Conservation (phyloP, 2,888 invertebrate genomes). For the Fragum sueziense region DNA sequence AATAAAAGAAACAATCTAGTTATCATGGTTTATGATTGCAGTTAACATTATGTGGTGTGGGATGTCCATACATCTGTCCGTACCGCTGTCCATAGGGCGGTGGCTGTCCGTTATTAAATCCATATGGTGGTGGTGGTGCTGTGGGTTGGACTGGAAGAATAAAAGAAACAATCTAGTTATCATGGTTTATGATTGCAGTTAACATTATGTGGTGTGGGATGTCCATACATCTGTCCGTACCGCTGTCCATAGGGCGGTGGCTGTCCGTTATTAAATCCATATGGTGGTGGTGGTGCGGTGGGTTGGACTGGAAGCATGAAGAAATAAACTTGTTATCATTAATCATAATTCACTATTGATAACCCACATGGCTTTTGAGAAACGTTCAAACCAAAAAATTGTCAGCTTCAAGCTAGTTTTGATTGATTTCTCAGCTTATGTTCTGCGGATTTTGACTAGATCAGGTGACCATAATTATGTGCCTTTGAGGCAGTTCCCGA, state of each 20-base stretch:
- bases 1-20: background rate
- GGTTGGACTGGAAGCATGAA: slow-evolving; percentile 20
- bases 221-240: background rate
- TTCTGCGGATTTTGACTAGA: too few species aligned
- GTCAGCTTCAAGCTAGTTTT: too few species aligned
- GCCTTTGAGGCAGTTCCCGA: too few species aligned
- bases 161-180: background rate
- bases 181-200: too few species aligned
- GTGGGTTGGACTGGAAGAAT: slow-evolving; percentile 10
- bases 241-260: slow-evolving; percentile 7
- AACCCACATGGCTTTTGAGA: too few species aligned
- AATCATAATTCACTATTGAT: too few species aligned
- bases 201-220: background rate
- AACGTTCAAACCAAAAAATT: too few species aligned
- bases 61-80: background rate
- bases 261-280: background rate
- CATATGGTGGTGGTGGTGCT: slow-evolving; percentile 4
- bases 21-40: too few species aligned
- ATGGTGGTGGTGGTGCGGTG: slow-evolving; percentile 1
- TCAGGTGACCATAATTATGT: too few species aligned
- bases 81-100: slow-evolving; percentile 3
- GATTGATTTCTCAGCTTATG: too few species aligned
- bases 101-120: background rate
- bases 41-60: background rate
- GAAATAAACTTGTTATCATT: too few species aligned